Evolutionary conservation across 2,888 invertebrate genomes (phyloP), one percentile per base, ranked within the genome.

Genomic region (Axea sp.): DNA sequence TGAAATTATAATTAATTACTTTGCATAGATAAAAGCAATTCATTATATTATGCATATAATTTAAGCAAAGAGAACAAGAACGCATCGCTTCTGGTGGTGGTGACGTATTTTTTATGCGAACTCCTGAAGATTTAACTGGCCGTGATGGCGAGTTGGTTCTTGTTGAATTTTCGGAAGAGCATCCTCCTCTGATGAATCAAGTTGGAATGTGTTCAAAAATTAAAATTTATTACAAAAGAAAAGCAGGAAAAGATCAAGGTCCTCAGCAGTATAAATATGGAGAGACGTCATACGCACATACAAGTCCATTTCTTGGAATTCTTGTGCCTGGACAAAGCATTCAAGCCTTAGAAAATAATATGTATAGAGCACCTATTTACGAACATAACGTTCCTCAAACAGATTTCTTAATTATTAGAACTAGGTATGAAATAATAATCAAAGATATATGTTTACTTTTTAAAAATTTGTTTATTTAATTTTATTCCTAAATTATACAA

Each of bases 41-140:
- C n/a, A n/a, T n/a, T n/a, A n/a, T n/a, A n/a, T n/a, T n/a, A n/a
- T n/a, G n/a, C n/a, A n/a, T n/a, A n/a, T n/a, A n/a, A 3, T 79
- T 80, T 17, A 81, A 95, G 93, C 93, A 94, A 91, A 91, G 99
- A 41, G 98, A 99, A 87, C 92, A 95, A 43, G 98, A 99, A 86
- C 91, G 98, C 71, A 92, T 95, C 80, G 97, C 97, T 0, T 97
- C 97, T 0, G 99, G 99, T 8, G 99, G 99, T 69, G 99, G 99
- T 1, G 99, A 99, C 85, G 98, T 99, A 2, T 99, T 99, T 90
- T 98, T 99, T 88, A 99, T 99, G 99, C 91, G 99, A 41, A 96
- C 97, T 1, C 92, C 97, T 0, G 97, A 97, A 79, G 98, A 99
- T 89, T 90, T 99, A 41, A 95, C 96, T 30, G 98, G 97, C 1